phyloP scores from a whole-genome alignment of 2,113 vertebrate genomes.

The Gadus chalcogrammus region DNA sequence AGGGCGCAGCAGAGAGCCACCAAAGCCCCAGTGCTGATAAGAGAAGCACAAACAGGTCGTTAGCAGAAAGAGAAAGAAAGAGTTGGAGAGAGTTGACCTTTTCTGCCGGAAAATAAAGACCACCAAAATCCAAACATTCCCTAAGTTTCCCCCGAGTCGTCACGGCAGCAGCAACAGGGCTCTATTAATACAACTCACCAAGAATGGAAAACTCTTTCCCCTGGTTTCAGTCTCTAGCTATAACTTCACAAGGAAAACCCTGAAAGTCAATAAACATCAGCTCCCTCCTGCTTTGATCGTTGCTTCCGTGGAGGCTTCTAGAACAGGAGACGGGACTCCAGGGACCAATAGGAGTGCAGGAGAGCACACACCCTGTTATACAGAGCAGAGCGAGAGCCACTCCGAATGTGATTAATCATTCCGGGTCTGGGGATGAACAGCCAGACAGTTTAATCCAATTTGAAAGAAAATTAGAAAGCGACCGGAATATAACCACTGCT shows the following conservation, averaged over 20 bases:
- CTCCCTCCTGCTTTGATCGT: constrained; percentile 28
- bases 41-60: neutral
- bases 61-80: too few species aligned
- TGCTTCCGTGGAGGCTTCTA: constrained; percentile 16
- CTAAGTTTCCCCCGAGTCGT: constrained; percentile 30
- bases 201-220: constrained; percentile 57
- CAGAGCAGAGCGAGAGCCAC: constrained; percentile 24
- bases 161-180: neutral
- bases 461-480: too few species aligned
- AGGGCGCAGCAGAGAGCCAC: constrained; percentile 23
- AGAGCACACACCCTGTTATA: constrained; percentile 11
- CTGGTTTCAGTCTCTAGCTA: constrained; percentile 35
- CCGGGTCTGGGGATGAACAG: too few species aligned
- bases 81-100: constrained; percentile 20
- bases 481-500: too few species aligned
- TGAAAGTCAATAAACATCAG: constrained; percentile 52
- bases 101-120: constrained; percentile 14
- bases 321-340: neutral
- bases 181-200: constrained; percentile 51
- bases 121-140: constrained; percentile 33
- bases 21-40: constrained; percentile 12
- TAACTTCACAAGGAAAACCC: constrained; percentile 28
- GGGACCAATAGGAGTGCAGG: constrained; percentile 5
- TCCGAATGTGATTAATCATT: too few species aligned
- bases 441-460: too few species aligned